Conservation (phyloP, 2,797 vertebrate species). For the Poeciliopsis gracilis region DNA sequence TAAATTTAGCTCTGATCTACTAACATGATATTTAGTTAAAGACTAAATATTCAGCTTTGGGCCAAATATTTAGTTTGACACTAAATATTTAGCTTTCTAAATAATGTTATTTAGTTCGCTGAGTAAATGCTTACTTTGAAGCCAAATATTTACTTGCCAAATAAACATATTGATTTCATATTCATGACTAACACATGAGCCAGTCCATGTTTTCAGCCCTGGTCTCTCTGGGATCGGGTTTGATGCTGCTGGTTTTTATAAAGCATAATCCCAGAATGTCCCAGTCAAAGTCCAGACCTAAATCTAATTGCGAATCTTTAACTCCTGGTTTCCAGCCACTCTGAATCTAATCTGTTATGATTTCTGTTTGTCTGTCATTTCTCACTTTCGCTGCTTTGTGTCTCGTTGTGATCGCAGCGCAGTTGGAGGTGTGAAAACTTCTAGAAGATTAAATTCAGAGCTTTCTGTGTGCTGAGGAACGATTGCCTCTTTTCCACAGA, state of each 20-base stretch:
- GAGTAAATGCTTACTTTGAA: neutral
- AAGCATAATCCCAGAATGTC: neutral
- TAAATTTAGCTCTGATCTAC: too few relatives aligned
- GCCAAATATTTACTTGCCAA: neutral
- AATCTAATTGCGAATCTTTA: neutral
- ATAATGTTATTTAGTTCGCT: too few relatives aligned
- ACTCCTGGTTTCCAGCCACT: neutral
- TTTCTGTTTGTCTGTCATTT: too few relatives aligned
- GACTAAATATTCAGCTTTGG: neutral
- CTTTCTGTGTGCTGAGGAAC: constrained; percentile 10
- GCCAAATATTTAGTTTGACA: neutral
- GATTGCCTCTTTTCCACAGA: constrained; percentile 43
- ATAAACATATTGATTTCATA: neutral
- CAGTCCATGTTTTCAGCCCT: neutral
- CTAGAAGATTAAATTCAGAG: neutral
- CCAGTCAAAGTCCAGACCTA: neutral
- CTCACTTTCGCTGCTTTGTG: too few relatives aligned
- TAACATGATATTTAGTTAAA: neutral
- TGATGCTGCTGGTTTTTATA: neutral
- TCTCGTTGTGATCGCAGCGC: too few relatives aligned
- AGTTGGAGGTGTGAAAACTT: neutral
- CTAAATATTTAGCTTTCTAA: neutral
- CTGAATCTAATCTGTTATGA: neutral
- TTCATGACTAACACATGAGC: neutral
- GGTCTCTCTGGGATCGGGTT: neutral